These are phyloP conservation scores for Perdix hodgsoniae DNA, from an alignment of 2,797 vertebrate genomes.

Conservation along the genomic window DNA sequence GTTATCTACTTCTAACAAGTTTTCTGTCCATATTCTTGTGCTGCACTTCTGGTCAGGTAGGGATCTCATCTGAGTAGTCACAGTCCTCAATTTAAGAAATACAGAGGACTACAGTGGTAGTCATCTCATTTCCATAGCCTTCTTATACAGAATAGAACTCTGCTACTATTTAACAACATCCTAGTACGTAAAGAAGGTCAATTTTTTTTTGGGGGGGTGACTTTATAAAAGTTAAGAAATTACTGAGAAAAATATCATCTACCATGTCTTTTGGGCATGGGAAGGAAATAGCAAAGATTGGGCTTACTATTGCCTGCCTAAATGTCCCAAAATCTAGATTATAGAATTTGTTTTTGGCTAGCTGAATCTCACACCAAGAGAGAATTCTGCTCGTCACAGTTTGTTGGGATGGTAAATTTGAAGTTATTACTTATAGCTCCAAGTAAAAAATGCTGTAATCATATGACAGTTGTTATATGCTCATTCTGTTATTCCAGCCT, in stretches of 20 bases:
- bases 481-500: not conserved
- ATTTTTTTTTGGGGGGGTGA: not conserved
- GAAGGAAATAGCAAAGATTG: not conserved
- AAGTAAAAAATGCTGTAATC: not conserved
- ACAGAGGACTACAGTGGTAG: not conserved
- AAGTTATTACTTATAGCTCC: not conserved
- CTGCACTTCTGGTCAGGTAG: not conserved
- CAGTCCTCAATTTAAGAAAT: not conserved
- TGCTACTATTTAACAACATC: not conserved
- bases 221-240: not conserved
- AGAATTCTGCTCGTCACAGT: not conserved
- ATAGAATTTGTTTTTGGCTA: not conserved
- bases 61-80: not conserved
- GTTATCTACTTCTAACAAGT: not conserved
- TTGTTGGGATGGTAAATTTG: not conserved
- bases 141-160: not conserved
- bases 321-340: not conserved
- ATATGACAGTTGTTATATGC: not conserved
- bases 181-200: not conserved
- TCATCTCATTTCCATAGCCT: not conserved
- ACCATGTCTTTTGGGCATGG: not conserved
- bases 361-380: not conserved
- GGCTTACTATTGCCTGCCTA: not conserved
- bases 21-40: not conserved
- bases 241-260: not conserved